phyloP scores from a whole-genome alignment of 2,888 invertebrate genomes.

The Trichopoda pennipes region DNA sequence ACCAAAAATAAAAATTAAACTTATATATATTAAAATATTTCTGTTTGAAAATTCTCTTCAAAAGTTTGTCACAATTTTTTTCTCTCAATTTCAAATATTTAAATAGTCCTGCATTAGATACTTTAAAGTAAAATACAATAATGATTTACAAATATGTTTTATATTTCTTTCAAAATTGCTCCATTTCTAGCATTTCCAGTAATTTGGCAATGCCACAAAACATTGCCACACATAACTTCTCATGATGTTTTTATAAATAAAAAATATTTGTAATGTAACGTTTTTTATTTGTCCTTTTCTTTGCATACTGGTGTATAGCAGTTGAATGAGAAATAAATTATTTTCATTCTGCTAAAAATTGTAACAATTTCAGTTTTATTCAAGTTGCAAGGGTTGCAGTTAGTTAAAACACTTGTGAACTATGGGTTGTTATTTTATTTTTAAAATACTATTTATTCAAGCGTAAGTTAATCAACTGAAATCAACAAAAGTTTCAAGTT shows the following conservation, averaged over 20 bases:
- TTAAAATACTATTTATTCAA: too few species aligned
- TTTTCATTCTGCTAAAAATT: neutral
- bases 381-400: too few species aligned
- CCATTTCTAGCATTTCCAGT: neutral
- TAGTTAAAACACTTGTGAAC: too few species aligned
- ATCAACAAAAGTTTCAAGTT: too few species aligned
- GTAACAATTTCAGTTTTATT: too few species aligned
- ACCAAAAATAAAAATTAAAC: too few species aligned
- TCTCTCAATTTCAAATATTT: neutral
- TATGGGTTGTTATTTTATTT: too few species aligned
- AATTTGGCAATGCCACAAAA: constrained; percentile 21
- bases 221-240: constrained; percentile 1
- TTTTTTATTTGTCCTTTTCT: neutral
- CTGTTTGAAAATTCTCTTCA: too few species aligned
- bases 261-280: too few species aligned
- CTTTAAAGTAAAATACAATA: neutral
- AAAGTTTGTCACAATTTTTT: too few species aligned
- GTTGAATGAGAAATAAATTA: constrained; percentile 27
- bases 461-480: too few species aligned
- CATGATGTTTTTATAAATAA: neutral
- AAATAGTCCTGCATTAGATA: neutral
- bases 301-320: neutral
- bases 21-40: too few species aligned
- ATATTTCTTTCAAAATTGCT: neutral
- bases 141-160: constrained; percentile 15